Percentiles rank a stretch among this genome's conserved stretches.
Conservation (phyloP, 2,113 vertebrate species). For the Gallinago media region DNA sequence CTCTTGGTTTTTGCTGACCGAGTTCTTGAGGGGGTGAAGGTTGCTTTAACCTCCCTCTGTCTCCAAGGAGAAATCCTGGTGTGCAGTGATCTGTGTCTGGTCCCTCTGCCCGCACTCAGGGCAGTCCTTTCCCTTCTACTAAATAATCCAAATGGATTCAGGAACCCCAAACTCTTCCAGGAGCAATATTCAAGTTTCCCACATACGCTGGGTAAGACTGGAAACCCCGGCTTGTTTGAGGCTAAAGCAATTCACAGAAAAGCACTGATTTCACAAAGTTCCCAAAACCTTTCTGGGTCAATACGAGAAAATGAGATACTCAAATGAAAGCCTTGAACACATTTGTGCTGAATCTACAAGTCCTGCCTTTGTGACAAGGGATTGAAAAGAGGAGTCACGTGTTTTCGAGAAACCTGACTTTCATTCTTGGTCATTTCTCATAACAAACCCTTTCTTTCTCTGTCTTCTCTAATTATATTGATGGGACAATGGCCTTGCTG, state of each 20-base stretch:
- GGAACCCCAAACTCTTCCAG: not conserved
- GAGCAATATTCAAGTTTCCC: not conserved
- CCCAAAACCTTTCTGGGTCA: not conserved
- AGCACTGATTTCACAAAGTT: not conserved
- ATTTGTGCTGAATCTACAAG: not conserved
- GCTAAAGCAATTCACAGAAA: not conserved
- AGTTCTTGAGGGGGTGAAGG: not conserved
- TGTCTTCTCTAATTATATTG: not conserved
- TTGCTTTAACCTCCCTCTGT: not conserved
- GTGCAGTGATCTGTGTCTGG: not conserved
- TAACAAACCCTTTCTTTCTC: not conserved
- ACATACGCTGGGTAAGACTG: not conserved
- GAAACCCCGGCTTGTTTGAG: not conserved
- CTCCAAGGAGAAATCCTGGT: not conserved
- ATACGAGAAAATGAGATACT: not conserved
- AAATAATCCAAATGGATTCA: not conserved
- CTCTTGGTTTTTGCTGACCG: not conserved
- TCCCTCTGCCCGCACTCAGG: not conserved
- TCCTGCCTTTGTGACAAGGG: not conserved
- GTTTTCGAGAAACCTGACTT: not conserved
- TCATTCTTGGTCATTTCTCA: not conserved
- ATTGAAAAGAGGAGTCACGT: not conserved
- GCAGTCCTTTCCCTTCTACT: not conserved
- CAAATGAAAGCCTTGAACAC: not conserved
- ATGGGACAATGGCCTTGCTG: not conserved